A percentile compares a stretch with the other conserved stretches of the same genome.
These are phyloP conservation scores for Crepidodera aurea DNA, from an alignment of 2,888 invertebrate species.

Conservation along the genomic window DNA sequence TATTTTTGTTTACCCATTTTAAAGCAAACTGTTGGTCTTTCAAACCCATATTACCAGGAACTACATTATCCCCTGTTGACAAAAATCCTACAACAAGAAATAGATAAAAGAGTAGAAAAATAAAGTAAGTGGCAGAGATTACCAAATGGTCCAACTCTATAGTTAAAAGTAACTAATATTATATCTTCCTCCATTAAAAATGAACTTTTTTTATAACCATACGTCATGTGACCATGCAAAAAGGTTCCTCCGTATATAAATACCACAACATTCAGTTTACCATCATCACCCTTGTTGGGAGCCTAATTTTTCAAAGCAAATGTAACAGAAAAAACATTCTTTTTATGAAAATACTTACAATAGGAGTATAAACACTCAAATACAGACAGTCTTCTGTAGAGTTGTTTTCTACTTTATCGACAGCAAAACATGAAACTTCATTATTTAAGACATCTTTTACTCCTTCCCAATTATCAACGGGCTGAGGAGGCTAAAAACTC, in stretches of 20 bases:
- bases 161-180: constrained; percentile 45
- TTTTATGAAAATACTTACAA: constrained; percentile 30
- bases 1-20: constrained; percentile 51
- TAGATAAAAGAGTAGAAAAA: background rate
- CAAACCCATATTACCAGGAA: constrained; percentile 53
- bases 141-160: constrained; percentile 48
- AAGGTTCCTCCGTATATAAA: constrained; percentile 48
- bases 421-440: constrained; percentile 36
- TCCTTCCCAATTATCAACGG: constrained; percentile 40
- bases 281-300: constrained; percentile 8
- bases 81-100: constrained; percentile 47
- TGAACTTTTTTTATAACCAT: constrained; percentile 36
- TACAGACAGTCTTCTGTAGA: constrained; percentile 45
- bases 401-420: constrained; percentile 9
- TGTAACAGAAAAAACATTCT: background rate
- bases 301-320: constrained; percentile 2
- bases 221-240: constrained; percentile 36
- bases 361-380: constrained; percentile 45
- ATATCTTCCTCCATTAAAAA: constrained; percentile 46
- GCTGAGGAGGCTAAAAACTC: constrained; percentile 39
- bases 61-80: constrained; percentile 49
- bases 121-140: background rate
- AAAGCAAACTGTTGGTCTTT: constrained; percentile 52
- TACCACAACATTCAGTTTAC: constrained; percentile 42
- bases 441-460: constrained; percentile 34